Evolutionary conservation across 2,888 invertebrate species (phyloP).

Genomic region (Andricus curvator): DNA sequence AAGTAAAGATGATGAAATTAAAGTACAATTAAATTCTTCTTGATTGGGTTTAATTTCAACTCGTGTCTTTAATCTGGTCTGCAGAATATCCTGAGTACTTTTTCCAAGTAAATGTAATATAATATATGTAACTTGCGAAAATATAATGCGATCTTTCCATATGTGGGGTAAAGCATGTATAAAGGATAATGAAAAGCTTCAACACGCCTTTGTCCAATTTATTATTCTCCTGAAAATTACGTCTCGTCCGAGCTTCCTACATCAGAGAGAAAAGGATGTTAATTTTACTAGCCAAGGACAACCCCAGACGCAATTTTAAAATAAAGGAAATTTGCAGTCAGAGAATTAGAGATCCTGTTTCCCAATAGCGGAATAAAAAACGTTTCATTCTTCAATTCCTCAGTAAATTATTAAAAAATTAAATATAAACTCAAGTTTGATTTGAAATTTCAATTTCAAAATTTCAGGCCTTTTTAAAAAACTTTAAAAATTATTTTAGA

Average conservation of each 20-base stretch:
- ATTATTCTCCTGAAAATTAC: conserved; percentile 66
- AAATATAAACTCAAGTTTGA: too few species aligned
- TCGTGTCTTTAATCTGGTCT: conserved; percentile 4
- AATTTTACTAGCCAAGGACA: conserved; percentile 36
- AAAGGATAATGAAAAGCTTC: conserved; percentile 58
- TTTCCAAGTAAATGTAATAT: conserved; percentile 7
- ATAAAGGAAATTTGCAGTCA: conserved; percentile 13
- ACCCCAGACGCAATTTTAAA: conserved; percentile 33
- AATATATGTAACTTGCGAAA: conserved; percentile 14
- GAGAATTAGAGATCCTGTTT: neutral
- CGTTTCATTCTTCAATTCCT: too few species aligned
- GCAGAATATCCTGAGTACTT: neutral
- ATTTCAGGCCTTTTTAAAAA: too few species aligned
- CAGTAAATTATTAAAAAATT: too few species aligned
- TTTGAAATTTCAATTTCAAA: too few species aligned
- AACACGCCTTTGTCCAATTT: conserved; percentile 67
- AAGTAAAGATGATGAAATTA: neutral
- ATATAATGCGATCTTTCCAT: conserved; percentile 28
- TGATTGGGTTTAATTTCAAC: conserved; percentile 16
- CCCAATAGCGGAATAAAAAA: neutral
- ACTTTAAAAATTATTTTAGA: too few species aligned
- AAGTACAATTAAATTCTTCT: neutral
- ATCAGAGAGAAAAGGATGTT: conserved; percentile 42
- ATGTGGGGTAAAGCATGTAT: conserved; percentile 39
- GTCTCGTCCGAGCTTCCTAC: conserved; percentile 57